phyloP scores from a whole-genome alignment of 2,888 invertebrate genomes.

The Palloptera scutellata region DNA sequence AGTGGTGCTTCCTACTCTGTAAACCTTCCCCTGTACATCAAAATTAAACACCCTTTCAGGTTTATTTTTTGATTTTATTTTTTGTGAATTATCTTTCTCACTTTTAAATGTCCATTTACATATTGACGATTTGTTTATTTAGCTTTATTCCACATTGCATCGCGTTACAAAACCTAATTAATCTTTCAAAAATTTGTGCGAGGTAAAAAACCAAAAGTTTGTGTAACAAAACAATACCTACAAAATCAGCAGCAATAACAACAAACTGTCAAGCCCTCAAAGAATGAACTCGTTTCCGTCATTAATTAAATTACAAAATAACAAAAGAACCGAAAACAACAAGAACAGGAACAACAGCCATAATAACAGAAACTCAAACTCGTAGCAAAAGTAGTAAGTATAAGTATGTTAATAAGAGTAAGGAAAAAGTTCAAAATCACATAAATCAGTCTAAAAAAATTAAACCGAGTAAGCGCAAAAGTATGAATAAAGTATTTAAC shows the following conservation, averaged over 20 bases:
- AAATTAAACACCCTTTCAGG: no score
- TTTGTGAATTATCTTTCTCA: no score
- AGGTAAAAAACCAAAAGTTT: background rate
- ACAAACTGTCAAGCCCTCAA: background rate
- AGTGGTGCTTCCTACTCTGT: no score
- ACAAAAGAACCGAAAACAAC: slow-evolving; percentile 28
- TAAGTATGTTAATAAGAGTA: no score
- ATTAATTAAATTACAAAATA: slow-evolving; percentile 54
- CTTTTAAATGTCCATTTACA: no score
- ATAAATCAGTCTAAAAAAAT: slow-evolving; percentile 48
- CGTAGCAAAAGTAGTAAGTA: background rate
- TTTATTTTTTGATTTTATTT: no score
- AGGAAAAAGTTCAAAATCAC: slow-evolving; percentile 52
- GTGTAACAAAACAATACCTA: background rate
- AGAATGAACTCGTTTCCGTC: slow-evolving; percentile 46
- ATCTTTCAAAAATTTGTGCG: slow-evolving; percentile 38
- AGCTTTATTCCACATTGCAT: slow-evolving; percentile 18
- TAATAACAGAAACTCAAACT: no score
- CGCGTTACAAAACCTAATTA: slow-evolving; percentile 53
- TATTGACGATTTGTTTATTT: no score
- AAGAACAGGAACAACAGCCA: no score
- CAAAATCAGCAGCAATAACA: slow-evolving; percentile 5
- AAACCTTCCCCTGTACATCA: no score
- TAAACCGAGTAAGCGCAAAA: background rate
- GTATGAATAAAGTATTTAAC: slow-evolving; percentile 1